These are phyloP conservation scores for Stictocephala bisonia DNA, from an alignment of 2,888 invertebrate species.

Conservation along the genomic window DNA sequence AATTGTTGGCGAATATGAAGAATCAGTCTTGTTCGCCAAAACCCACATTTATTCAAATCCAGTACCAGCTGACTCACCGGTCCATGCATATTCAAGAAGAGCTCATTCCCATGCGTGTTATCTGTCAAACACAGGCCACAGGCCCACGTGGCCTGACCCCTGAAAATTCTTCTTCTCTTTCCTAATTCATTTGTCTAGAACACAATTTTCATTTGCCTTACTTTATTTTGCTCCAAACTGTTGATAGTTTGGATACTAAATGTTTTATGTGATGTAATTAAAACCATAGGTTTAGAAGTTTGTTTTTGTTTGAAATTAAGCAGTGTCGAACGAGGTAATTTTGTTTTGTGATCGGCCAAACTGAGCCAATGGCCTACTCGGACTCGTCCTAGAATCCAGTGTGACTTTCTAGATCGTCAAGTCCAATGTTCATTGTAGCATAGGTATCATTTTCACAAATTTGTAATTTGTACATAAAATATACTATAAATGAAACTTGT, in stretches of 20 bases:
- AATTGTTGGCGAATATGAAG: no score
- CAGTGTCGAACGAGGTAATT: no score
- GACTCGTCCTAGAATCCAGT: no score
- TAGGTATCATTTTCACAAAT: slow-evolving; percentile 45
- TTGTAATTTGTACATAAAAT: slow-evolving; percentile 55
- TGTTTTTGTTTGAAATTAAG: no score
- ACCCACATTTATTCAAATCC: slow-evolving; percentile 31
- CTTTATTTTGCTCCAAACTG: no score
- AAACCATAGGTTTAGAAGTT: not conserved
- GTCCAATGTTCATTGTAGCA: slow-evolving; percentile 22
- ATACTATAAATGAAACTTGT: slow-evolving; percentile 52
- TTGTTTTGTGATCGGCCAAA: not conserved
- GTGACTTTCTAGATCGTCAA: slow-evolving; percentile 2
- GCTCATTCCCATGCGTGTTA: slow-evolving; percentile 16
- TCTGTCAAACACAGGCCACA: slow-evolving; percentile 1
- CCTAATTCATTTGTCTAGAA: no score
- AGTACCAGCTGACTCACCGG: slow-evolving; percentile 19
- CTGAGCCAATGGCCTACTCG: not conserved
- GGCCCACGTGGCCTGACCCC: not conserved
- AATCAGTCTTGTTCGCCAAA: no score
- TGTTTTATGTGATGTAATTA: slow-evolving; percentile 29
- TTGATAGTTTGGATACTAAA: slow-evolving; percentile 16
- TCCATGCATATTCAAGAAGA: slow-evolving; percentile 3
- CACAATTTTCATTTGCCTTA: no score
- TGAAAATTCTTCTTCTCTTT: no score